These are phyloP conservation scores for Helarctos malayanus DNA, from an alignment of 2,797 vertebrate genomes.

Conservation along the genomic window DNA sequence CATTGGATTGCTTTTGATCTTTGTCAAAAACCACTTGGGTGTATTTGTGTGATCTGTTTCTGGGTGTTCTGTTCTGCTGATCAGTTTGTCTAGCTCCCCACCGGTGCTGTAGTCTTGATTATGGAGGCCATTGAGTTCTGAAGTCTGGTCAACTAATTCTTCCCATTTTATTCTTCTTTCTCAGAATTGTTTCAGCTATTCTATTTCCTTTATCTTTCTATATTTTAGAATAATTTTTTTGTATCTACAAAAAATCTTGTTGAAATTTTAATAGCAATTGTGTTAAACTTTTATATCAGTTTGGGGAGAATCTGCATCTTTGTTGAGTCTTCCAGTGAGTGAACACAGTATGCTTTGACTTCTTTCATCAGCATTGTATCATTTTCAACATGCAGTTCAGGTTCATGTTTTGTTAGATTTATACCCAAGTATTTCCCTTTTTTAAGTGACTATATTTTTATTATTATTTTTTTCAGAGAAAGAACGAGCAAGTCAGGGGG, in stretches of 20 bases:
- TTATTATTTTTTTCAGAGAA: background rate
- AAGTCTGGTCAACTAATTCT: background rate
- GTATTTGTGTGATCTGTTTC: background rate
- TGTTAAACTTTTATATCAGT: background rate
- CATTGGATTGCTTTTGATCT: background rate
- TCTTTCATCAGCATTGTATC: background rate
- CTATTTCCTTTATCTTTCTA: background rate
- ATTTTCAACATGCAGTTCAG: background rate
- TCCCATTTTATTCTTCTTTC: background rate
- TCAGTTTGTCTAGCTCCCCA: background rate
- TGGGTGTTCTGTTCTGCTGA: background rate
- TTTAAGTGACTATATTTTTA: background rate
- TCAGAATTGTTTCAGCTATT: slow-evolving; percentile 5
- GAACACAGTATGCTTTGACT: background rate
- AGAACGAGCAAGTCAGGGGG: background rate
- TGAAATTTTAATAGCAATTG: background rate
- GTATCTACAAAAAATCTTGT: background rate
- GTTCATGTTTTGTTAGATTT: slow-evolving; percentile 2
- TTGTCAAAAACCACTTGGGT: background rate
- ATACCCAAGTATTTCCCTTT: background rate
- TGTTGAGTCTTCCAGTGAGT: background rate
- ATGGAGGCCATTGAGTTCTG: background rate
- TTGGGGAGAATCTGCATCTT: background rate
- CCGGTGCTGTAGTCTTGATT: background rate
- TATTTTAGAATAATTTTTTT: slow-evolving; percentile 1